Percentiles rank a stretch among this genome's conserved stretches.
Conservation (phyloP, 1,140 invertebrate species). For the Anastrepha obliqua region DNA sequence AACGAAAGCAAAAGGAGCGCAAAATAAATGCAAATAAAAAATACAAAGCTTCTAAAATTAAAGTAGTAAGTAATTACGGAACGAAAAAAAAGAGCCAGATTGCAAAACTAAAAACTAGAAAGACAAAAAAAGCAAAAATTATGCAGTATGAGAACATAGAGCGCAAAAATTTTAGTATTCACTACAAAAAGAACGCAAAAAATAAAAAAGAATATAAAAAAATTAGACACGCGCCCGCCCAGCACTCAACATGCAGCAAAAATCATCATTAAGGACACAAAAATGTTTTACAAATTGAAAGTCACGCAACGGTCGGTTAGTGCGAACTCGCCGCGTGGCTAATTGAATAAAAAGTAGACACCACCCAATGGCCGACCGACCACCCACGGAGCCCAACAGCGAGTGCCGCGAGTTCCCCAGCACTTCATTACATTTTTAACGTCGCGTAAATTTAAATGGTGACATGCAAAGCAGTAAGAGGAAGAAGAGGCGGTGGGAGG, state of each 20-base stretch:
- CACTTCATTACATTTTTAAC: conserved; percentile 16
- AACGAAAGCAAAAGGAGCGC: neutral
- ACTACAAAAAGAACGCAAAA: neutral
- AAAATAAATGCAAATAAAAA: neutral
- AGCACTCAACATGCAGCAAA: conserved; percentile 10
- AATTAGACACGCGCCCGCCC: conserved; percentile 40
- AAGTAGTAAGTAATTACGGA: conserved; percentile 27
- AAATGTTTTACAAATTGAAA: conserved; percentile 53
- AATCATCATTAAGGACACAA: conserved; percentile 50
- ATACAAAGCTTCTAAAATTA: neutral
- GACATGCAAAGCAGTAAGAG: conserved; percentile 1
- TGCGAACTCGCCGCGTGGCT: conserved; percentile 39
- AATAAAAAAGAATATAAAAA: neutral
- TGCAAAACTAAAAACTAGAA: neutral
- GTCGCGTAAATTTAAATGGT: conserved; percentile 40
- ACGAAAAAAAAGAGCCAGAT: neutral
- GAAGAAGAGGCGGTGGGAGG: neutral
- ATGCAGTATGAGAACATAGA: neutral
- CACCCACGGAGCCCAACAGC: neutral
- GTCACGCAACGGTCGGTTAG: conserved; percentile 34
- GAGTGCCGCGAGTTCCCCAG: neutral
- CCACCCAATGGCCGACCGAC: neutral
- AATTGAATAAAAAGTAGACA: conserved; percentile 49
- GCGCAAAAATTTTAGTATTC: neutral
- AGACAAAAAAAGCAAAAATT: neutral